Percentiles rank a stretch among this genome's conserved stretches.
Evolutionary conservation across 2,113 vertebrate genomes (phyloP).

Genomic region (Ictalurus furcatus): DNA sequence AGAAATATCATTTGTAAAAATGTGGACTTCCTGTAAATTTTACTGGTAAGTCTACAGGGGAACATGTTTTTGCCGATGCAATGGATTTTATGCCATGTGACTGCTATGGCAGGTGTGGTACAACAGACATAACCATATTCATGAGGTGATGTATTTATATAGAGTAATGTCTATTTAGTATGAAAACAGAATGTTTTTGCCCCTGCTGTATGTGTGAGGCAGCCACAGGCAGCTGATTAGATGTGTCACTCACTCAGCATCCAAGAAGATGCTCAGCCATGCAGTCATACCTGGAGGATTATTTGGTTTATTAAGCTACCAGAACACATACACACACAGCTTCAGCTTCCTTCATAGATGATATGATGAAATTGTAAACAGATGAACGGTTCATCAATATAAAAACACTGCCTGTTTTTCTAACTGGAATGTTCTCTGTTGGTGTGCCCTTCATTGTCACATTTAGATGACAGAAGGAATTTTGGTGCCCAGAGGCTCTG

Average conservation of each 20-base stretch:
- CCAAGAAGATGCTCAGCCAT: constrained; percentile 35
- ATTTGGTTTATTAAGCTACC: constrained; percentile 28
- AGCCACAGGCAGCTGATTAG: constrained; percentile 40
- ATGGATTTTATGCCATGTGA: not conserved
- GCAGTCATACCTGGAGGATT: constrained; percentile 41
- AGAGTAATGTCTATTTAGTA: not conserved
- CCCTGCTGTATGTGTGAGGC: constrained; percentile 14
- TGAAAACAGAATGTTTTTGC: constrained; percentile 32
- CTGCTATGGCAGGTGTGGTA: not conserved
- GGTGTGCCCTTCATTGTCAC: constrained; percentile 46
- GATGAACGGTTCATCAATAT: constrained; percentile 30
- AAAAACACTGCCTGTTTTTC: not conserved
- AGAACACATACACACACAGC: constrained; percentile 18
- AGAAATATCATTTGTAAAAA: not conserved
- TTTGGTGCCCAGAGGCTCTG: constrained; percentile 31
- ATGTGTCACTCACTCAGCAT: constrained; percentile 41
- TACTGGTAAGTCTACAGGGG: not conserved
- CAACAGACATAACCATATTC: not conserved
- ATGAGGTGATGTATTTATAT: constrained; percentile 1
- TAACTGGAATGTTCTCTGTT: constrained; percentile 28
- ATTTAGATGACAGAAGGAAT: constrained; percentile 50
- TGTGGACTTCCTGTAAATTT: not conserved
- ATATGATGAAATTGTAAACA: constrained; percentile 15
- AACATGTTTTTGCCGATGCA: not conserved
- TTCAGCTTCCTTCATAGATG: not conserved